Percentiles rank a stretch among this genome's conserved stretches.
phyloP scores from a whole-genome alignment of 2,113 vertebrate genomes.

The Melanotaenia duboulayi region DNA sequence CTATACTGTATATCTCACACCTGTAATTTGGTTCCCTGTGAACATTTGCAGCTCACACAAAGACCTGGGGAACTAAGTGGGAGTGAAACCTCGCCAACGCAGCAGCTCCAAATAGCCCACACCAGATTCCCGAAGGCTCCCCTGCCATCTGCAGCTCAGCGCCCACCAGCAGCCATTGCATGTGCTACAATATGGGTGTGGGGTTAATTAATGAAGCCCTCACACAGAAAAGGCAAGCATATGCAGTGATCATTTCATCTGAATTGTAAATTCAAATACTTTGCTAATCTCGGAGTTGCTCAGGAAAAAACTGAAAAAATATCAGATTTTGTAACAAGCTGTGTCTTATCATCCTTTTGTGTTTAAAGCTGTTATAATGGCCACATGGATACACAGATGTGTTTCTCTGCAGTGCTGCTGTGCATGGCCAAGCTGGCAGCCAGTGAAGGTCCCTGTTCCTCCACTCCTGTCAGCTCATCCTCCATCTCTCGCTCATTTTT shows the following conservation, averaged over 20 bases:
- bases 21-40: constrained; percentile 38
- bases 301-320: background rate
- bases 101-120: constrained; percentile 64
- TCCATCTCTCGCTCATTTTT: constrained; percentile 47
- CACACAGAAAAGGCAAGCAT: constrained; percentile 56
- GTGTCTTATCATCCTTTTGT: constrained; percentile 5
- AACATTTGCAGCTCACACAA: constrained; percentile 40
- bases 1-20: constrained; percentile 19
- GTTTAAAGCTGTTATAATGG: constrained; percentile 1
- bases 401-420: constrained; percentile 36
- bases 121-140: constrained; percentile 50
- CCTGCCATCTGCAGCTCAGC: constrained; percentile 72
- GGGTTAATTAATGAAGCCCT: constrained; percentile 74
- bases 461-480: constrained; percentile 46
- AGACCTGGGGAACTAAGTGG: constrained; percentile 37
- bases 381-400: constrained; percentile 60
- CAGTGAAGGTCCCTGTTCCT: background rate
- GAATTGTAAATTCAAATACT: constrained; percentile 62
- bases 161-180: constrained; percentile 56
- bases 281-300: background rate
- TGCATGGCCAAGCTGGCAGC: constrained; percentile 58
- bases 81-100: constrained; percentile 56
- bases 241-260: constrained; percentile 75
- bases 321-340: background rate
- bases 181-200: constrained; percentile 37